A percentile compares a stretch with the other conserved stretches of the same genome.
phyloP scores from a whole-genome alignment of 2,113 vertebrate genomes.

The Anhinga anhinga region DNA sequence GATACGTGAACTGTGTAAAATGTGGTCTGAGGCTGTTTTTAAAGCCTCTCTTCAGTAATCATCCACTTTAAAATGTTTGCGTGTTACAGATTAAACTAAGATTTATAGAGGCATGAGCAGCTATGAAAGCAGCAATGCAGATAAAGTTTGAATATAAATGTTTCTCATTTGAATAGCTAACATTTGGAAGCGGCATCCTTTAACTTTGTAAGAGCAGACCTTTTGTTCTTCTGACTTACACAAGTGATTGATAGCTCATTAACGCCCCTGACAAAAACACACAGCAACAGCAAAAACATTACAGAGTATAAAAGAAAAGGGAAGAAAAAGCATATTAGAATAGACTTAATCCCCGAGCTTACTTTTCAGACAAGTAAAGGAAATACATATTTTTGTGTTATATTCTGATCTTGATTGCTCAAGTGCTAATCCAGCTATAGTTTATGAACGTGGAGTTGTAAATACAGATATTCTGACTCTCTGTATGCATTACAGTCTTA shows the following conservation, averaged over 20 bases:
- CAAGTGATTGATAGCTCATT: conserved; percentile 49
- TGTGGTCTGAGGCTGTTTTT: conserved; percentile 23
- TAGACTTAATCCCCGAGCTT: not conserved
- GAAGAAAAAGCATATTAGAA: not conserved
- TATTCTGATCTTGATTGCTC: not conserved
- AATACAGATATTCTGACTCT: not conserved
- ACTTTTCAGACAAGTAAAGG: not conserved
- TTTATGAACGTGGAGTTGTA: not conserved
- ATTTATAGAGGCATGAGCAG: not conserved
- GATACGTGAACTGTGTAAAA: conserved; percentile 57
- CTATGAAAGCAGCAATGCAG: not conserved
- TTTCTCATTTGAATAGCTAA: not conserved
- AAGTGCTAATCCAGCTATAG: not conserved
- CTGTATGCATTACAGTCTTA: not conserved
- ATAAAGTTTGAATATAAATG: not conserved
- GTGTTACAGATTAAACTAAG: not conserved
- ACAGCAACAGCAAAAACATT: not conserved
- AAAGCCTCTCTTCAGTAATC: not conserved
- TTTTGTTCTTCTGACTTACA: conserved; percentile 45
- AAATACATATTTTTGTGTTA: not conserved
- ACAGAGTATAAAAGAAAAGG: not conserved
- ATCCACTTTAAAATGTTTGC: not conserved
- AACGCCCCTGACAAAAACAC: not conserved
- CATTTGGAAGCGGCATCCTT: not conserved
- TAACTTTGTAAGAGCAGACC: conserved; percentile 8